These are phyloP conservation scores for Cossypha dichroa DNA, from an alignment of 2,797 vertebrate genomes.

Conservation along the genomic window DNA sequence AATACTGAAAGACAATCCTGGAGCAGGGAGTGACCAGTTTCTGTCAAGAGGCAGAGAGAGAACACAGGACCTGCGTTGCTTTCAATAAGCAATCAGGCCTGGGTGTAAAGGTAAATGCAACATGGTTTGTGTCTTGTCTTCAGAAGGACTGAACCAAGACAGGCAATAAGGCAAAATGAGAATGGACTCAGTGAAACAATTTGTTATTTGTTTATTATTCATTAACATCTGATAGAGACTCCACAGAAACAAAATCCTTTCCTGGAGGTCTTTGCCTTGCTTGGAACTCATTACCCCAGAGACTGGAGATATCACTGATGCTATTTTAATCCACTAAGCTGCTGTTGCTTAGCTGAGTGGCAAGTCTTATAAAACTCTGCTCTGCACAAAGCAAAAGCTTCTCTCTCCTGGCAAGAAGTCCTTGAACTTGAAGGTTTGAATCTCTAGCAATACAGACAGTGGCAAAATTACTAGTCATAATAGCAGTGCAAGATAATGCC, in stretches of 20 bases:
- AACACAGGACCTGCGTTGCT: not conserved
- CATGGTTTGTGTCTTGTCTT: not conserved
- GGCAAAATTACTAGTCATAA: not conserved
- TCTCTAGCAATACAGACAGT: not conserved
- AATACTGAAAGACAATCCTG: not conserved
- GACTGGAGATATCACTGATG: conserved; percentile 33
- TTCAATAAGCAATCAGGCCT: not conserved
- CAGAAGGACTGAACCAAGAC: not conserved
- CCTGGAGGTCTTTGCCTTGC: conserved; percentile 33
- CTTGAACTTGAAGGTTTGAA: conserved; percentile 1
- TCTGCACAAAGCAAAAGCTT: not conserved
- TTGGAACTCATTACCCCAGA: conserved; percentile 38
- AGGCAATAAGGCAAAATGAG: conserved; percentile 31
- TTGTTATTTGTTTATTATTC: conserved; percentile 32
- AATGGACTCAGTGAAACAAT: not conserved
- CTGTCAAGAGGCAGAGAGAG: not conserved
- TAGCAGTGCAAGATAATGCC: not conserved
- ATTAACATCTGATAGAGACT: not conserved
- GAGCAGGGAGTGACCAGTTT: not conserved
- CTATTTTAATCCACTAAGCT: conserved; percentile 52
- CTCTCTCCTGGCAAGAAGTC: not conserved
- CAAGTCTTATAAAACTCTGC: not conserved
- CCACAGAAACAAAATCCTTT: conserved; percentile 36
- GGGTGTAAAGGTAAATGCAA: not conserved
- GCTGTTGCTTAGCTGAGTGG: not conserved